Conservation (phyloP, 2,797 vertebrate species). For the Podarcis lilfordi region DNA sequence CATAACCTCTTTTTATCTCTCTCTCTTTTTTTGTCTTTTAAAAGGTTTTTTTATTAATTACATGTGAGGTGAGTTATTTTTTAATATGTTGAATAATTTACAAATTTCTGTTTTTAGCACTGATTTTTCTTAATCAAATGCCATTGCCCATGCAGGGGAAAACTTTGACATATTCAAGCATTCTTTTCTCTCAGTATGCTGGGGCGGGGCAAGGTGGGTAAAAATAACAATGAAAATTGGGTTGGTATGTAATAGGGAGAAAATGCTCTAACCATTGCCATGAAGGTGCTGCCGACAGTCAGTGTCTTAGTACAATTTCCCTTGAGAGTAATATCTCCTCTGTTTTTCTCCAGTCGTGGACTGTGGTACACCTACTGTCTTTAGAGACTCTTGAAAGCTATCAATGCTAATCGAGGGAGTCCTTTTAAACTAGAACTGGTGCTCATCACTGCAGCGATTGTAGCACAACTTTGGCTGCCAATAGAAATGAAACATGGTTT, state of each 20-base stretch:
- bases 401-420: not conserved
- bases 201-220: not conserved
- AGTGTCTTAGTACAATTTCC: not conserved
- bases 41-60: not conserved
- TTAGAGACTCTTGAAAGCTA: not conserved
- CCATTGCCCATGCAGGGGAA: not conserved
- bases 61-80: not conserved
- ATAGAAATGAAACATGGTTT: not conserved
- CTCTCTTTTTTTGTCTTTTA: not conserved
- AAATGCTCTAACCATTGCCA: not conserved
- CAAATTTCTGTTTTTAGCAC: not conserved
- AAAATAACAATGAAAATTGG: not conserved
- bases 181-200: not conserved
- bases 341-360: not conserved
- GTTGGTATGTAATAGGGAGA: not conserved
- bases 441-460: not conserved
- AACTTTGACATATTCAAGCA: not conserved
- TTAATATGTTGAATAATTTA: not conserved
- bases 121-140: not conserved
- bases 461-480: not conserved
- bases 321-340: not conserved
- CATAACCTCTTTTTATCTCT: too few relatives aligned
- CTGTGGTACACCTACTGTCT: not conserved
- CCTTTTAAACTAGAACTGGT: not conserved
- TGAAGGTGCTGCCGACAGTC: not conserved